These are phyloP conservation scores for Haliclona indistincta DNA, from an alignment of 37 sponge, comb jelly and placozoan genomes.

Conservation along the genomic window DNA sequence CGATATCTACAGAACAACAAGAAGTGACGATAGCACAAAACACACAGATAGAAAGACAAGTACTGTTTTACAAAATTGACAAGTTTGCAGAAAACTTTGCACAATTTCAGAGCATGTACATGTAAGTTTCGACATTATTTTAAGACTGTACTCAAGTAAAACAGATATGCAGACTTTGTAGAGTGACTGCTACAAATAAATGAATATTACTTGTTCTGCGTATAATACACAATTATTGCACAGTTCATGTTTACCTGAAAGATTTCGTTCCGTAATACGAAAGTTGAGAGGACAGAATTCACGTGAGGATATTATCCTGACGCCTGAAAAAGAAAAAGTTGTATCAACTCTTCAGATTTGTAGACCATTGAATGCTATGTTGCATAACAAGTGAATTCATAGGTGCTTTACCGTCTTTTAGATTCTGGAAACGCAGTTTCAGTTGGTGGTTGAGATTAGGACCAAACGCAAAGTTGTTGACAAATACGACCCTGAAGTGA, in stretches of 20 bases:
- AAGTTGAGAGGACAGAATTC: slow-evolving; percentile 98
- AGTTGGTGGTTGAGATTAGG: slow-evolving; percentile 91
- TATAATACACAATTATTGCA: too few species aligned
- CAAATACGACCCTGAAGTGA: slow-evolving; percentile 80
- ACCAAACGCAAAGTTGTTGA: slow-evolving; percentile 99
- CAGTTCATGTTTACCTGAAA: slow-evolving; percentile 76
- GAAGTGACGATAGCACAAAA: neutral
- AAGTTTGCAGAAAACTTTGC: too few species aligned
- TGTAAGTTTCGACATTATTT: too few species aligned
- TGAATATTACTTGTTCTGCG: too few species aligned
- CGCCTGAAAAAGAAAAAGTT: slow-evolving; percentile 37
- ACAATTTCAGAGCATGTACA: too few species aligned
- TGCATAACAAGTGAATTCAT: neutral
- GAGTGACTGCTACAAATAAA: too few species aligned
- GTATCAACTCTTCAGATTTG: too few species aligned
- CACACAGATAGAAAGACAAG: too few species aligned
- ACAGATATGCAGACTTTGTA: too few species aligned
- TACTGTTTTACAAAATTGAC: too few species aligned
- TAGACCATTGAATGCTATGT: too few species aligned
- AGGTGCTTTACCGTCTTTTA: slow-evolving; percentile 56
- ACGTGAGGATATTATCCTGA: slow-evolving; percentile 86
- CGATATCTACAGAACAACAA: slow-evolving; percentile 72
- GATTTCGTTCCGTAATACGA: slow-evolving; percentile 85
- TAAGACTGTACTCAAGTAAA: too few species aligned
- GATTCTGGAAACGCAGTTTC: slow-evolving; percentile 76